Evolutionary conservation across 92 coral and sea anemone species (phyloP), one percentile per base, ranked within the genome.

Genomic region (Porites evermanni): DNA sequence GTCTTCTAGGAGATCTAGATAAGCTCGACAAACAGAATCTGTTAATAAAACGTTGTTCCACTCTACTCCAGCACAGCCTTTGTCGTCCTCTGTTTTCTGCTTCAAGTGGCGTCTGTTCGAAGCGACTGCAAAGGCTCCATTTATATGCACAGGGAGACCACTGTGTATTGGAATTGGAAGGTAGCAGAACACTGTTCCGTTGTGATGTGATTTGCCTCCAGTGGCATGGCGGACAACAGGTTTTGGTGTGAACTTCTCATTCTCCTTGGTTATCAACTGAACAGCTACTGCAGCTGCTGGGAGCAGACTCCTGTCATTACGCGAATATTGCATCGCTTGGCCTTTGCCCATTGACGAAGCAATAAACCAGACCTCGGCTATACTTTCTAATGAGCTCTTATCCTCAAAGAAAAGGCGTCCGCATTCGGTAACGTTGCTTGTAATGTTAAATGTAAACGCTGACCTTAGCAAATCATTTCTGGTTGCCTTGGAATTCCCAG

Each of bases 251-350:
- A 56, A 70, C 9, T 60, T 54, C 9, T 67, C 67, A 23, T 71
- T 16, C 8, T 54, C 64, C 4, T 2, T 26, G 13, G 47, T 52
- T 29, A 23, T 44, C 8, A 91, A 73, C 61, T 74, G 72, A 6
- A 84, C 89, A 8, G 98, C 98, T 10, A 92, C 98, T 23, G 96
- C 98, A 24, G 98, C 98, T 53, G 94, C 79, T 23, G 98, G 98
- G n/a, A 91, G 60, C 1, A 96, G 86, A 52, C 93, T 86, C 8
- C 58, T 50, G 71, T 94, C 85, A 38, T 82, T 23, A 44, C 70
- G 53, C 2, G 95, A 87, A 67, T 88, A 51, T 19, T 84, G n/a
- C 63, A 92, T 72, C 56, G 94, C 89, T 17, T 16, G 64, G 16
- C 93, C 96, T 24, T 71, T 79, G 17, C 98, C 98, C 86, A 94